Percentiles rank a stretch among this genome's conserved stretches.
Conservation (phyloP, 64 coral and sea anemone genomes). For the Pocillopora damicornis region DNA sequence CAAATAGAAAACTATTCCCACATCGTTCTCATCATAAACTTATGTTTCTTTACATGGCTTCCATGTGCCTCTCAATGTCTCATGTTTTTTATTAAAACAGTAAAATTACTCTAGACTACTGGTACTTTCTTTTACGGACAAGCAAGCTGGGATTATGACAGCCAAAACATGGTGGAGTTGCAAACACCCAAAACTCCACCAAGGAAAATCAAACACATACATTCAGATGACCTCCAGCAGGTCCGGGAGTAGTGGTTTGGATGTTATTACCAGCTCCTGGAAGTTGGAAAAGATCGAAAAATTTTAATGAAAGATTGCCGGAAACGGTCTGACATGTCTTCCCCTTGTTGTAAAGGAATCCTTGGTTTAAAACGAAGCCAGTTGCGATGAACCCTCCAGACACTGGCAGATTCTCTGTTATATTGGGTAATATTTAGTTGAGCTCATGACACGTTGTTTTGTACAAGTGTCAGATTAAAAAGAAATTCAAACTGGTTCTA, state of each 20-base stretch:
- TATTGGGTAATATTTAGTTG: too few relatives aligned
- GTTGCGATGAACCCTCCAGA: neutral
- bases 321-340: neutral
- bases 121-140: neutral
- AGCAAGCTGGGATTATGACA: neutral
- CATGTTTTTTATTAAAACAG: neutral
- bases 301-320: constrained; percentile 4
- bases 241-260: neutral
- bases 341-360: neutral
- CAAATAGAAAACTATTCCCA: neutral
- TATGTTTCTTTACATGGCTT: neutral
- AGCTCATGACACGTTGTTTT: too few relatives aligned
- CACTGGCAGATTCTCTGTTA: too few relatives aligned
- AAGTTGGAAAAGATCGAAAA: constrained; percentile 1
- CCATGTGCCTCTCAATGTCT: too few relatives aligned
- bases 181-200: constrained; percentile 19
- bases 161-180: constrained; percentile 7
- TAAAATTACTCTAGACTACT: neutral
- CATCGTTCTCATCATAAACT: neutral
- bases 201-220: constrained; percentile 20
- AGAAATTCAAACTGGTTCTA: neutral
- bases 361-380: neutral
- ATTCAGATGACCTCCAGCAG: constrained; percentile 10
- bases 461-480: neutral
- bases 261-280: neutral